phyloP scores from a whole-genome alignment of 2,797 vertebrate species.

The Diplodus puntazzo region DNA sequence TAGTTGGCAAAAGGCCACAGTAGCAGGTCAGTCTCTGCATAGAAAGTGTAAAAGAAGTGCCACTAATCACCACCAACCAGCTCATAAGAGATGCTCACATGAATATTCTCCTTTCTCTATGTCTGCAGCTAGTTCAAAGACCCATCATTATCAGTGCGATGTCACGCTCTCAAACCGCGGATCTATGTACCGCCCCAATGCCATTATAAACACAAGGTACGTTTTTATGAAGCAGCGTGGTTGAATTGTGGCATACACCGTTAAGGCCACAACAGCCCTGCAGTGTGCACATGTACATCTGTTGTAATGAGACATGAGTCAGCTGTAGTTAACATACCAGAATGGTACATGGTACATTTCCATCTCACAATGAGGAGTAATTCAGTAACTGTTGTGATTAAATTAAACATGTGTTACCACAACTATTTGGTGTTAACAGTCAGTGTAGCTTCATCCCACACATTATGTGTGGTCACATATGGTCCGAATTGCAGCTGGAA shows the following conservation, averaged over 20 bases:
- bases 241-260: slow-evolving; percentile 5
- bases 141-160: slow-evolving; percentile 18
- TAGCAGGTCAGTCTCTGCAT: slow-evolving; percentile 72
- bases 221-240: slow-evolving; percentile 1
- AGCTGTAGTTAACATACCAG: slow-evolving; percentile 37
- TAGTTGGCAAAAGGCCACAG: slow-evolving; percentile 81
- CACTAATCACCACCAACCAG: slow-evolving; percentile 61
- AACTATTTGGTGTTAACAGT: slow-evolving; percentile 26
- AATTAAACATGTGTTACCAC: slow-evolving; percentile 26
- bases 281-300: neutral
- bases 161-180: slow-evolving; percentile 20
- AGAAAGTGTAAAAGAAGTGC: slow-evolving; percentile 72
- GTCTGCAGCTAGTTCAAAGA: slow-evolving; percentile 40
- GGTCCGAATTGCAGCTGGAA: slow-evolving; percentile 13
- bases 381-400: slow-evolving; percentile 18
- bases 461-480: slow-evolving; percentile 32
- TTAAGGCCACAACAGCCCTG: slow-evolving; percentile 8
- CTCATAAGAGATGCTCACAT: slow-evolving; percentile 37
- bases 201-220: slow-evolving; percentile 26
- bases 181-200: slow-evolving; percentile 29
- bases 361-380: slow-evolving; percentile 25
- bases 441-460: slow-evolving; percentile 1
- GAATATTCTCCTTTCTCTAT: slow-evolving; percentile 25
- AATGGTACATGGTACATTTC: slow-evolving; percentile 39
- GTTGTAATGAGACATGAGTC: slow-evolving; percentile 20